Base-by-base conservation (phyloP, 1,140 invertebrate species). In the Anastatus disparis region DNA sequence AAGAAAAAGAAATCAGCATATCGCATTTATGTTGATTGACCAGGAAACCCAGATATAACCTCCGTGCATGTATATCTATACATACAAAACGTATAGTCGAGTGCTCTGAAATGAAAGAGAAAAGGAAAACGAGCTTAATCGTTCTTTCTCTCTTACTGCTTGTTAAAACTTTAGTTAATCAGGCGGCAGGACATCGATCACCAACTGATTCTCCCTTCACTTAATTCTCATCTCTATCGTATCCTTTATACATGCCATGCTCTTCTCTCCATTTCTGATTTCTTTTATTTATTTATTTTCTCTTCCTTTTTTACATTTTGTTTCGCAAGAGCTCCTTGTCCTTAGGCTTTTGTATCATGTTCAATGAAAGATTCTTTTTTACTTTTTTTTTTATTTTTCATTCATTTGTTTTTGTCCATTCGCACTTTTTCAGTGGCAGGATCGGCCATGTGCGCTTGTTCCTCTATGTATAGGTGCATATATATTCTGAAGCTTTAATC, bases 151-250 rank as follows among this genome's bases (percentile, higher is more conserved):
- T 29, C 50, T 26, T 52, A 42, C 69, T 71, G 71, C 72, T 72
- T 76, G 74, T 76, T 74, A 71, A 76, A 74, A 76, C 72, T 76
- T 74, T 71, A 74, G 74, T 74, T 74, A 76, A 74, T 76, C 74
- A 74, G 65, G 52, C 70, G 67, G 65, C 61, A 56, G 56, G 74
- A 76, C 74, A 76, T 74, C 72, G 72, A 73, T 76, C 74, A 76
- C 74, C n/a, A n/a, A 73, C 71, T 38, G 65, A 65, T 73, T 71
- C 56, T n/a, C 52, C 72, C 40, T 55, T 71, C 62, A 52, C 69
- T 71, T 71, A 71, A 71, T 65, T 65, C 62, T 38, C 55, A 31
- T 70, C 58, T 61, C 42, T 29, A 22, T 52, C 31, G 20, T 26
- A 3, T 26, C 59, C 44, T n/a, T n/a, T n/a, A n/a, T n/a, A n/a